A percentile compares a stretch with the other conserved stretches of the same genome.
Evolutionary conservation across 2,797 vertebrate species (phyloP).

Genomic region (Orientallactaga sibirica): DNA sequence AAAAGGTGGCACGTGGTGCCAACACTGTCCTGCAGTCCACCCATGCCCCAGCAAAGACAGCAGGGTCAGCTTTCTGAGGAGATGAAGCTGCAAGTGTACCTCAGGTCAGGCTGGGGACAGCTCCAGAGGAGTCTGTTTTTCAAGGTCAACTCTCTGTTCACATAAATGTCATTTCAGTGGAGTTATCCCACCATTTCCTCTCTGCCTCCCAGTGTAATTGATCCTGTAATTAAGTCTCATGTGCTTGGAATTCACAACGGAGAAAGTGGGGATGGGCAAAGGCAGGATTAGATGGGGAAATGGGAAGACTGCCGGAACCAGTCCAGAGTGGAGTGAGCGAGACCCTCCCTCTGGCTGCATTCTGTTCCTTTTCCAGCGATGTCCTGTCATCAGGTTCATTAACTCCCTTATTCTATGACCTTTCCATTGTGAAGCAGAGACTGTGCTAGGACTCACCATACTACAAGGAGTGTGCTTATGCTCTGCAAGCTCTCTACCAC

Average conservation of each 20-base stretch:
- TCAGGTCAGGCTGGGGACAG: background rate
- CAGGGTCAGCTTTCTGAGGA: accelerated
- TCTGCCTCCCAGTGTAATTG: background rate
- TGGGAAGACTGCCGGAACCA: accelerated
- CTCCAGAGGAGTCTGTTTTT: background rate
- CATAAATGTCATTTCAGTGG: background rate
- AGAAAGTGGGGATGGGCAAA: background rate
- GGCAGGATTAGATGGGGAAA: no score
- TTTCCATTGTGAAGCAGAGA: background rate
- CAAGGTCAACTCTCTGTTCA: background rate
- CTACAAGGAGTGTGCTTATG: background rate
- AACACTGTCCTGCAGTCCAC: accelerated
- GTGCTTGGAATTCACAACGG: background rate
- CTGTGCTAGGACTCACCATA: accelerated
- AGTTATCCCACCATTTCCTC: background rate
- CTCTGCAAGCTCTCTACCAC: background rate
- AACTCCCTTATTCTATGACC: no score
- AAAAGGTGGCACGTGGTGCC: background rate
- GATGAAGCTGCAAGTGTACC: accelerated
- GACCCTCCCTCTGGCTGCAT: background rate
- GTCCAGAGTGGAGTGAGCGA: no score
- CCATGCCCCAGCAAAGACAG: background rate
- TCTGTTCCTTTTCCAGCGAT: no score
- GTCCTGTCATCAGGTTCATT: no score
- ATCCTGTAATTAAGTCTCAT: background rate